Percentiles rank a stretch among this genome's conserved stretches.
Evolutionary conservation across 2,888 invertebrate genomes (phyloP).

Genomic region (Parthenolecanium corni): DNA sequence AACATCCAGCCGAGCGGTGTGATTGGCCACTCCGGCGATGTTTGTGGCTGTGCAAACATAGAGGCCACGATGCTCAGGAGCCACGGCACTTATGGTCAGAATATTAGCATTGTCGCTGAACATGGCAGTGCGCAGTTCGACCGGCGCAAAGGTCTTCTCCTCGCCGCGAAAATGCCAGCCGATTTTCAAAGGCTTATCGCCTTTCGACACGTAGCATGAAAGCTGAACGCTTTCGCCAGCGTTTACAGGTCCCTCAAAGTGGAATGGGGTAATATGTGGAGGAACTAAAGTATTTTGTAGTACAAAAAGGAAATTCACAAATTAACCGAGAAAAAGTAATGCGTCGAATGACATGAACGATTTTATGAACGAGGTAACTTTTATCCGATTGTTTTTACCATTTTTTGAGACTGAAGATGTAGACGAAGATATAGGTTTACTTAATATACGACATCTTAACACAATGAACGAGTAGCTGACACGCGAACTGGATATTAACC

Average conservation of each 20-base stretch:
- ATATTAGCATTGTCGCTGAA: constrained; percentile 47
- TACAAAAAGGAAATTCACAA: too few relatives aligned
- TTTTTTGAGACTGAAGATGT: too few relatives aligned
- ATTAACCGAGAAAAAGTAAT: too few relatives aligned
- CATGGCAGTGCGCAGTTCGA: constrained; percentile 32
- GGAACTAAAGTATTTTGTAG: constrained; percentile 52
- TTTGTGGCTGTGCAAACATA: constrained; percentile 66
- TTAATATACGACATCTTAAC: too few relatives aligned
- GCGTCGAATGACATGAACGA: too few relatives aligned
- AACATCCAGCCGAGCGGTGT: constrained; percentile 55
- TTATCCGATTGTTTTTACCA: too few relatives aligned
- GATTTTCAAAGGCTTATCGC: constrained; percentile 61
- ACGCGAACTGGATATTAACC: too few relatives aligned
- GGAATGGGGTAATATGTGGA: constrained; percentile 59
- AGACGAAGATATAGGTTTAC: too few relatives aligned
- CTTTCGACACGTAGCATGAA: constrained; percentile 56
- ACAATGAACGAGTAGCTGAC: too few relatives aligned
- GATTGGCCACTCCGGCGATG: constrained; percentile 55
- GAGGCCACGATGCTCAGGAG: constrained; percentile 57
- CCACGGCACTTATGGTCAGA: constrained; percentile 54
- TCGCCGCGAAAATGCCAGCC: constrained; percentile 46
- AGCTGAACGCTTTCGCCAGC: constrained; percentile 57
- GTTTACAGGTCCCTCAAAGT: constrained; percentile 54
- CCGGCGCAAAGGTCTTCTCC: constrained; percentile 8
- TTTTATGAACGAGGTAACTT: too few relatives aligned